Conservation (phyloP, 2,797 vertebrate species). For the Anguilla pacifica region DNA sequence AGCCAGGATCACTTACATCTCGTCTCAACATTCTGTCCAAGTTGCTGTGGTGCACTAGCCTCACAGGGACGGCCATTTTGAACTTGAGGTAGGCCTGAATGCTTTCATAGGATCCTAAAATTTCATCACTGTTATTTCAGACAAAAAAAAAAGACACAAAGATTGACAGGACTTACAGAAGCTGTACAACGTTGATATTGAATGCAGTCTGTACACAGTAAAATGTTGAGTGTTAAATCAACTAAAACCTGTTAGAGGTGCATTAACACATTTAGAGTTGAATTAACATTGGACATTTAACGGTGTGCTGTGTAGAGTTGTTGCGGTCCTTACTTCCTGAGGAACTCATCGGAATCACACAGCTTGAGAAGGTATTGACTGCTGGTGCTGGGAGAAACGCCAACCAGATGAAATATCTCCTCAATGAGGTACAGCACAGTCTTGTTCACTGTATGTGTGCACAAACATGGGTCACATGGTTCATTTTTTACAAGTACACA, state of each 20-base stretch:
- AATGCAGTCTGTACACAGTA: too few species aligned
- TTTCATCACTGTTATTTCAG: slow-evolving; percentile 56
- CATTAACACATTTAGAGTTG: too few species aligned
- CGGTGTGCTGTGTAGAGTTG: neutral
- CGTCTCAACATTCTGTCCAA: slow-evolving; percentile 50
- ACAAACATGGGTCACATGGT: slow-evolving; percentile 11
- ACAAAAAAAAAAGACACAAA: slow-evolving; percentile 10
- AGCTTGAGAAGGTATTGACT: slow-evolving; percentile 62
- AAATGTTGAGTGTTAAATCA: too few species aligned
- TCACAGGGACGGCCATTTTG: slow-evolving; percentile 52
- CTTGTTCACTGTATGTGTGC: slow-evolving; percentile 59
- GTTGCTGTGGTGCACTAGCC: slow-evolving; percentile 53
- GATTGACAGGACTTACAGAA: neutral
- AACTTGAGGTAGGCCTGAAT: slow-evolving; percentile 62
- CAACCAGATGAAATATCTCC: slow-evolving; percentile 55
- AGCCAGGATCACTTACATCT: slow-evolving; percentile 59
- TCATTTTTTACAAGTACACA: neutral
- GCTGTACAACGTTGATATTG: neutral
- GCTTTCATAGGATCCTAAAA: slow-evolving; percentile 62
- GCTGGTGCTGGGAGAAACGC: slow-evolving; percentile 7
- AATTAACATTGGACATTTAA: too few species aligned
- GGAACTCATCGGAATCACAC: slow-evolving; percentile 68
- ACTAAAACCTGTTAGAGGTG: too few species aligned
- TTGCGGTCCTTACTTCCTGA: slow-evolving; percentile 60
- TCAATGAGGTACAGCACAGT: slow-evolving; percentile 64